phyloP scores from a whole-genome alignment of 1,140 invertebrate genomes.

The Penaeus japonicus region DNA sequence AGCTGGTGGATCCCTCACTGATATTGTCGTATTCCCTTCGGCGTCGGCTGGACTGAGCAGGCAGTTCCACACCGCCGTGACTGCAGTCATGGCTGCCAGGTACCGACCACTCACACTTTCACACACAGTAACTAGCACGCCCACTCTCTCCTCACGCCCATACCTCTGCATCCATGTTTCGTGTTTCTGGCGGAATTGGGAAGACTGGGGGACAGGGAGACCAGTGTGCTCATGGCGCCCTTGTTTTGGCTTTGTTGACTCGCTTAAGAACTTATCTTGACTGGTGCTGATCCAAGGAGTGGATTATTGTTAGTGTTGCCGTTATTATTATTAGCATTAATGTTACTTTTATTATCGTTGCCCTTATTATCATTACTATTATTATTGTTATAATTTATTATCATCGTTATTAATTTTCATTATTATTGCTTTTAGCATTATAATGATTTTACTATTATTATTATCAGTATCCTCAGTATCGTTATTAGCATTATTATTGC shows the following conservation, averaged over 20 bases:
- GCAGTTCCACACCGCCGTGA: constrained; percentile 54
- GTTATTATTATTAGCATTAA: neutral
- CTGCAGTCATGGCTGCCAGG: constrained; percentile 53
- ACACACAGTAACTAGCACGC: neutral
- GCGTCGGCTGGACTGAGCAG: constrained; percentile 28
- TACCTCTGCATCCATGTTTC: neutral
- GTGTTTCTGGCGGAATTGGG: neutral
- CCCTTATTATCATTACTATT: neutral
- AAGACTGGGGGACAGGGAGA: too few relatives aligned
- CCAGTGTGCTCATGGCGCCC: too few relatives aligned
- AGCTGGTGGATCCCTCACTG: constrained; percentile 33
- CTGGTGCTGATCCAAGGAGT: too few relatives aligned
- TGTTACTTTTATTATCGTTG: neutral
- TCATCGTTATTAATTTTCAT: neutral
- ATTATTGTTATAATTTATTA: neutral
- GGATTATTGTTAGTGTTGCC: too few relatives aligned
- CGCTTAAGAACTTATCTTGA: too few relatives aligned
- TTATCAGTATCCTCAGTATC: neutral
- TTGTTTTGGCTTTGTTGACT: too few relatives aligned
- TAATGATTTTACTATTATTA: neutral
- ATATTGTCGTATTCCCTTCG: constrained; percentile 36
- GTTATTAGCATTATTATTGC: neutral
- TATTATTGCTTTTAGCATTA: neutral
- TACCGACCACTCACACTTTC: neutral
- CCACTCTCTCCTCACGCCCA: neutral